A percentile compares a stretch with the other conserved stretches of the same genome.
Conservation (phyloP, 2,888 invertebrate genomes). For the Drosophila bunnanda region DNA sequence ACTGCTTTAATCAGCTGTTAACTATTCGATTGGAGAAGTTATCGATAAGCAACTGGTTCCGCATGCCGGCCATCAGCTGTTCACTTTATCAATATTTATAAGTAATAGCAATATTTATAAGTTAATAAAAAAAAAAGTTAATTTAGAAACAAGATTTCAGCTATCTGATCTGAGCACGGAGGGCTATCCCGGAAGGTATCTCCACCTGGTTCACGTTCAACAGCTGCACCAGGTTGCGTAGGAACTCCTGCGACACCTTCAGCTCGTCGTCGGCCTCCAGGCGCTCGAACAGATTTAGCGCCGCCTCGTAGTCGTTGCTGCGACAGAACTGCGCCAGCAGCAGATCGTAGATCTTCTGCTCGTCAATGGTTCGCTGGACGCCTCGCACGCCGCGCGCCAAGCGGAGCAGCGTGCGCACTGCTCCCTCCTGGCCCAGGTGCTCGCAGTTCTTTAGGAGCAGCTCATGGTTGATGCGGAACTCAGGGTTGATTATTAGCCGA, state of each 20-base stretch:
- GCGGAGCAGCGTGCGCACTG: constrained; percentile 77
- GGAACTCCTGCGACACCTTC: constrained; percentile 80
- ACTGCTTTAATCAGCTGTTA: too few species aligned
- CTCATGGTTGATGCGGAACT: constrained; percentile 86
- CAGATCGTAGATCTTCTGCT: constrained; percentile 83
- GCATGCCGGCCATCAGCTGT: too few species aligned
- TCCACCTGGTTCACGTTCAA: constrained; percentile 82
- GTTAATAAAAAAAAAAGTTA: not conserved
- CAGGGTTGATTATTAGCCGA: constrained; percentile 86
- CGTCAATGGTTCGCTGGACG: constrained; percentile 78
- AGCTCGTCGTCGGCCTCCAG: constrained; percentile 82
- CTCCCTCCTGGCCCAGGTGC: constrained; percentile 80
- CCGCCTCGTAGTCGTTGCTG: constrained; percentile 77
- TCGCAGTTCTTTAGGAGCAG: constrained; percentile 86
- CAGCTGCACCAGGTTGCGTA: constrained; percentile 79
- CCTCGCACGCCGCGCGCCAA: constrained; percentile 82
- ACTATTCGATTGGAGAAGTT: too few species aligned
- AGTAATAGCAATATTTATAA: too few species aligned
- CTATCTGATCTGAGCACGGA: constrained; percentile 81
- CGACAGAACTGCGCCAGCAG: constrained; percentile 79
- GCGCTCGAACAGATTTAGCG: constrained; percentile 81
- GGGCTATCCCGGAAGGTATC: constrained; percentile 82
- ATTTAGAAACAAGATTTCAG: not conserved
- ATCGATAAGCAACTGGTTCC: too few species aligned
- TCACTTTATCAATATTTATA: too few species aligned